These are phyloP conservation scores for Aplocera efformata DNA, from an alignment of 2,888 invertebrate genomes.

Conservation along the genomic window DNA sequence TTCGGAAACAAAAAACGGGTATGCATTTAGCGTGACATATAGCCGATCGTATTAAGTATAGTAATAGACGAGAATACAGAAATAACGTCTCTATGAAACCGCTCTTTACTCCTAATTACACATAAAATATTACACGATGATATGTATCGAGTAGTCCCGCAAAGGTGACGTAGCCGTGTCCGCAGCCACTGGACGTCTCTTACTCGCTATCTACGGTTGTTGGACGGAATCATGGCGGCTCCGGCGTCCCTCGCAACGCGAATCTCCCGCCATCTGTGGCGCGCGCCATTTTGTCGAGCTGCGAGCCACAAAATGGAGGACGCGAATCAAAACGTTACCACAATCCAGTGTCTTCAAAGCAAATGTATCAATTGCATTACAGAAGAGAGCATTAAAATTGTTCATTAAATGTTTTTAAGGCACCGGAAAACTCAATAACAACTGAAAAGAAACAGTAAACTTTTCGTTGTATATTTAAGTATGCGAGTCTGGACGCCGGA, in stretches of 20 bases:
- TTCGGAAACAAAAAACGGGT: slow-evolving; percentile 42
- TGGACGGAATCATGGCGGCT: slow-evolving; percentile 81
- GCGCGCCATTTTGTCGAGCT: slow-evolving; percentile 17
- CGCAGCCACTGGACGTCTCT: slow-evolving; percentile 80
- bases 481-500: slow-evolving; percentile 55
- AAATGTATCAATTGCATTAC: slow-evolving; percentile 22
- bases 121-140: slow-evolving; percentile 84
- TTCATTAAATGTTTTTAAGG: slow-evolving; percentile 32
- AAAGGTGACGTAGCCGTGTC: slow-evolving; percentile 79
- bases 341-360: slow-evolving; percentile 37
- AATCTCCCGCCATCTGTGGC: slow-evolving; percentile 27
- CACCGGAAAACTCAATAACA: slow-evolving; percentile 41
- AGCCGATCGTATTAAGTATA: slow-evolving; percentile 70
- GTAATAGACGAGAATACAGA: slow-evolving; percentile 76
- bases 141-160: slow-evolving; percentile 87
- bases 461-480: slow-evolving; percentile 72
- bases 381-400: slow-evolving; percentile 46
- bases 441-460: slow-evolving; percentile 59
- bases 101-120: slow-evolving; percentile 77
- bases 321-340: slow-evolving; percentile 42
- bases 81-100: slow-evolving; percentile 81
- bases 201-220: slow-evolving; percentile 80
- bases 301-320: slow-evolving; percentile 35
- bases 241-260: slow-evolving; percentile 47
- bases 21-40: slow-evolving; percentile 70